Evolutionary conservation across 2,113 vertebrate species (phyloP).

Genomic region (Gopherus flavomarginatus): DNA sequence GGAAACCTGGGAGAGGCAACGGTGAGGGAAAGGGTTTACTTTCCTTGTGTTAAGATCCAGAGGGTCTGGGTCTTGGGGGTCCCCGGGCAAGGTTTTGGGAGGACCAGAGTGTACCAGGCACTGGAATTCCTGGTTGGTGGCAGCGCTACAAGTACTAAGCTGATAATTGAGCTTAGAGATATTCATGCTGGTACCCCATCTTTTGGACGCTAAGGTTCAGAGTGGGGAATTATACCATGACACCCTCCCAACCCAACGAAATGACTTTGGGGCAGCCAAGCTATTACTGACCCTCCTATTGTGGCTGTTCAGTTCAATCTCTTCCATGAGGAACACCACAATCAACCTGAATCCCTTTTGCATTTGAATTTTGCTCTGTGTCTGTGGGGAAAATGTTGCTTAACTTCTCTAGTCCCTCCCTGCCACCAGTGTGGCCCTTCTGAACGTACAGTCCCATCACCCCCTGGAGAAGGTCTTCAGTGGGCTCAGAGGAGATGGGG

Average conservation of each 20-base stretch:
- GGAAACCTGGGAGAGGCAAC: too few species aligned
- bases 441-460: neutral
- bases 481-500: neutral
- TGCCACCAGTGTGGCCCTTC: neutral
- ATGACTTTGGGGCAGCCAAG: neutral
- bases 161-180: too few species aligned
- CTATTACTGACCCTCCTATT: neutral
- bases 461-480: neutral
- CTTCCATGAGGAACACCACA: neutral
- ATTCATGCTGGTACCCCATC: too few species aligned
- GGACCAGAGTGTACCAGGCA: too few species aligned
- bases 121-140: too few species aligned
- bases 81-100: too few species aligned
- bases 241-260: neutral
- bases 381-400: fast-evolving
- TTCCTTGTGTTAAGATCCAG: too few species aligned
- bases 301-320: neutral
- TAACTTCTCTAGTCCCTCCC: neutral
- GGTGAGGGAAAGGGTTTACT: too few species aligned
- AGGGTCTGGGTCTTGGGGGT: too few species aligned
- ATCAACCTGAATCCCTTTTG: neutral
- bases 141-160: too few species aligned
- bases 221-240: too few species aligned
- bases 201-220: too few species aligned
- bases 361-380: neutral